These are phyloP conservation scores for Lysiphlebus fabarum DNA, from an alignment of 1,140 invertebrate species.

Conservation along the genomic window DNA sequence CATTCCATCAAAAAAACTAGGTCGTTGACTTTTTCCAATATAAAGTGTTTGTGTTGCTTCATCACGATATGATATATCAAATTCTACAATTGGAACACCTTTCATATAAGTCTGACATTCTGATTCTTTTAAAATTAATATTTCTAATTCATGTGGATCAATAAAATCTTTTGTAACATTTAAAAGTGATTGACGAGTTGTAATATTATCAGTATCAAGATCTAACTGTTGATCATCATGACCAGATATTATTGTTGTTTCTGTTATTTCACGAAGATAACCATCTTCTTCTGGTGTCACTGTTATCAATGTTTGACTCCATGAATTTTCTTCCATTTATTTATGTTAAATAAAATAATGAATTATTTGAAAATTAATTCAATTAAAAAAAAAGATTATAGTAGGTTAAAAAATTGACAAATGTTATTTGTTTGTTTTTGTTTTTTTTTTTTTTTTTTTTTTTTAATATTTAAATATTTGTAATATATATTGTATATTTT, in stretches of 20 bases:
- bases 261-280: constrained; percentile 28
- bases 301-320: constrained; percentile 32
- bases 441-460: no score
- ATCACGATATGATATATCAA: constrained; percentile 27
- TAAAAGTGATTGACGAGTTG: constrained; percentile 16
- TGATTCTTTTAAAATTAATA: constrained; percentile 3
- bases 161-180: constrained; percentile 23
- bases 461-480: no score
- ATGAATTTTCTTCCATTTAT: constrained; percentile 25
- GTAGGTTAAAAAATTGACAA: no score
- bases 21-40: constrained; percentile 22
- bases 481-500: no score
- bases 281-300: constrained; percentile 34
- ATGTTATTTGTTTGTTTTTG: no score
- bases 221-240: constrained; percentile 9
- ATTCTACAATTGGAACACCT: constrained; percentile 28
- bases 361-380: no score
- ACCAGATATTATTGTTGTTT: constrained; percentile 23
- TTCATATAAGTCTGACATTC: constrained; percentile 34
- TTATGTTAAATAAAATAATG: no score
- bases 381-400: no score
- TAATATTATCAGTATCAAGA: constrained; percentile 25
- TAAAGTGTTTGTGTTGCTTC: constrained; percentile 36
- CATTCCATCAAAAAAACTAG: not conserved
- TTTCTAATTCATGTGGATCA: constrained; percentile 22